Base-by-base conservation (phyloP, 1,140 invertebrate species). In the Drosophila orosa region DNA sequence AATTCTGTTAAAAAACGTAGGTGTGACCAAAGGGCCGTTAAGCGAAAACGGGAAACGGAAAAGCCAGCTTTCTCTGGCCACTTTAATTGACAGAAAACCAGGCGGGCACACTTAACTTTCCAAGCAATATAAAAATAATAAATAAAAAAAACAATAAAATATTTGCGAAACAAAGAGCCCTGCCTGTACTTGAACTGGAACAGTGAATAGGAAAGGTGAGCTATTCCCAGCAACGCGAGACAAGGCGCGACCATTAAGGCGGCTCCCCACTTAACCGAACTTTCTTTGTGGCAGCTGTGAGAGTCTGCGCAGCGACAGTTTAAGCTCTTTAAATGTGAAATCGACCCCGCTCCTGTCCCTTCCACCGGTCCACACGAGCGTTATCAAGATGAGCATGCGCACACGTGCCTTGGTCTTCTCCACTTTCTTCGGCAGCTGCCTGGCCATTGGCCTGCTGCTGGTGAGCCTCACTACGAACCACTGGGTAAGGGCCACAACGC, bases 391-490 rank as follows among this genome's bases (percentile, higher is more conserved):
- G 91, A 91, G 81, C 45, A 74, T 92, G 54, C 85, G 85, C 57
- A 91, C 86, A 25, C 78, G 91, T 37, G 78, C 80, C 7, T 68
- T 98, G 92, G 96, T 98, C 39, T 97, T 97, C 84, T 95, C 96
- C 57, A 98, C 97, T 22, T 98, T 98, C 91, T 95, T 98, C 71
- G 95, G 97, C 7, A 96, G 96, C 60, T 95, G 97, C 86, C 91
- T 97, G 50, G 96, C 96, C 58, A 95, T 98, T 52, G 97, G 95
- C 7, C 91, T 98, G 42, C 94, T 98, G 2, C 95, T 97, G 13
- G 96, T 96, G 12, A 96, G 97, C 27, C 92, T 98, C 59, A 97
- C 96, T 1, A 98, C 97, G 1, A 96, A 97, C 78, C 95, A 97
- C 79, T 99, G 98, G 98, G 94, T 97, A 2, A 95, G 95, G 31